Evolutionary conservation across 2,113 vertebrate genomes (phyloP).

Genomic region (Ovibos moschatus): DNA sequence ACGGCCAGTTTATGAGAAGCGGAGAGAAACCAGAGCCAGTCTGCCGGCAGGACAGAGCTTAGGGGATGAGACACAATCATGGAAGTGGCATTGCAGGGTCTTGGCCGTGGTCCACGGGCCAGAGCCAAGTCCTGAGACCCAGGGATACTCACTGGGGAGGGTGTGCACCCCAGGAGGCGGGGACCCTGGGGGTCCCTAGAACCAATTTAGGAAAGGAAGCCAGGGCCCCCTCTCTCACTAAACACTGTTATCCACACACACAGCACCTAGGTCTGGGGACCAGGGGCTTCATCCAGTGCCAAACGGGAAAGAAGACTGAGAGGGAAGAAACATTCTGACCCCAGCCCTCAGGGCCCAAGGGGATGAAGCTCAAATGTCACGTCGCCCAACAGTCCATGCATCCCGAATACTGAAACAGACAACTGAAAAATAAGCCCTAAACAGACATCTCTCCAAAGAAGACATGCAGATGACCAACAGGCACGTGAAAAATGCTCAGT

Average conservation of each 20-base stretch:
- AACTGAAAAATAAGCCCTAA: neutral
- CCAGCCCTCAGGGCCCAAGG: neutral
- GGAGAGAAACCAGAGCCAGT: neutral
- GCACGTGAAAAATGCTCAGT: neutral
- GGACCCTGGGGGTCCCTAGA: neutral
- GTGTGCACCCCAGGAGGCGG: neutral
- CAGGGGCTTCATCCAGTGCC: neutral
- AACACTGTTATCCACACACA: too few species aligned
- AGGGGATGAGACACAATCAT: fast-evolving
- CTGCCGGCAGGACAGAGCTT: neutral
- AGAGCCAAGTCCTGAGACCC: too few species aligned
- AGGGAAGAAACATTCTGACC: neutral
- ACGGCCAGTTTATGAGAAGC: neutral
- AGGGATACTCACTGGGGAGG: neutral
- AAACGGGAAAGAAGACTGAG: neutral
- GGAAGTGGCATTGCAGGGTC: neutral
- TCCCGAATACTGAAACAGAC: too few species aligned
- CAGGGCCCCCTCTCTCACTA: neutral
- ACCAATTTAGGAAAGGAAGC: neutral
- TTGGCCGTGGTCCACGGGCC: neutral
- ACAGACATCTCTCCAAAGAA: neutral
- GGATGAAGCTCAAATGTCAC: neutral
- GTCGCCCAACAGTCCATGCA: neutral
- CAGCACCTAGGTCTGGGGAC: neutral
- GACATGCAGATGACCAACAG: neutral